Percentiles rank a stretch among this genome's conserved stretches.
Conservation (phyloP, 2,797 vertebrate species). For the Hydrocynus forskahlii region DNA sequence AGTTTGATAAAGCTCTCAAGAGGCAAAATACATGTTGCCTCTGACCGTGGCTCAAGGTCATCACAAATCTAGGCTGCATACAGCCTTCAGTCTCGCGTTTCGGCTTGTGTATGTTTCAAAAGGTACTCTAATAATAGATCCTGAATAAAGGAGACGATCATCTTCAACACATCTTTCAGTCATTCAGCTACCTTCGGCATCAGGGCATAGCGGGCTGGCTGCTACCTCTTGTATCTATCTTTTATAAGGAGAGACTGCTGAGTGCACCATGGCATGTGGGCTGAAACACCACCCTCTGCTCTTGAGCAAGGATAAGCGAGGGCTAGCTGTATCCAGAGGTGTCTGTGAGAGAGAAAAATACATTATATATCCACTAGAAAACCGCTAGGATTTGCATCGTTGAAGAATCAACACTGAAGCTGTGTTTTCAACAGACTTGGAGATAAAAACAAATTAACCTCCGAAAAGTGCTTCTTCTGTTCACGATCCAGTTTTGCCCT, state of each 20-base stretch:
- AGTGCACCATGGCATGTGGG: constrained; percentile 25
- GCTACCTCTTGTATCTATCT: constrained; percentile 26
- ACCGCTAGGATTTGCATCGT: not conserved
- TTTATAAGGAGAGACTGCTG: constrained; percentile 23
- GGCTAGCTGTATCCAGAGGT: not conserved
- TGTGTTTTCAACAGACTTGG: too few relatives aligned
- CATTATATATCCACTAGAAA: not conserved
- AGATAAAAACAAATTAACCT: too few relatives aligned
- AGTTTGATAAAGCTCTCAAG: not conserved
- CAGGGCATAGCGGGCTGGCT: not conserved
- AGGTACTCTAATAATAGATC: constrained; percentile 5
- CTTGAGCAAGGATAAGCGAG: constrained; percentile 7
- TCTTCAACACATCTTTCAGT: not conserved
- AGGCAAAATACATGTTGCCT: not conserved
- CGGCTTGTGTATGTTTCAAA: not conserved
- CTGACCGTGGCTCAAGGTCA: not conserved
- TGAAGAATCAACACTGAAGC: not conserved
- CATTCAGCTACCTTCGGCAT: not conserved
- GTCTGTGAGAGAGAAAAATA: not conserved
- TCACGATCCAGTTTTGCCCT: too few relatives aligned
- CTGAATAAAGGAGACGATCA: constrained; percentile 8
- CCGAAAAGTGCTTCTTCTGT: too few relatives aligned
- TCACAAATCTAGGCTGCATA: constrained; percentile 14
- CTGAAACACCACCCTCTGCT: constrained; percentile 9
- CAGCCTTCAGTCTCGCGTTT: constrained; percentile 12